Conservation (phyloP, 2,797 vertebrate species). For the Rhincodon typus region DNA sequence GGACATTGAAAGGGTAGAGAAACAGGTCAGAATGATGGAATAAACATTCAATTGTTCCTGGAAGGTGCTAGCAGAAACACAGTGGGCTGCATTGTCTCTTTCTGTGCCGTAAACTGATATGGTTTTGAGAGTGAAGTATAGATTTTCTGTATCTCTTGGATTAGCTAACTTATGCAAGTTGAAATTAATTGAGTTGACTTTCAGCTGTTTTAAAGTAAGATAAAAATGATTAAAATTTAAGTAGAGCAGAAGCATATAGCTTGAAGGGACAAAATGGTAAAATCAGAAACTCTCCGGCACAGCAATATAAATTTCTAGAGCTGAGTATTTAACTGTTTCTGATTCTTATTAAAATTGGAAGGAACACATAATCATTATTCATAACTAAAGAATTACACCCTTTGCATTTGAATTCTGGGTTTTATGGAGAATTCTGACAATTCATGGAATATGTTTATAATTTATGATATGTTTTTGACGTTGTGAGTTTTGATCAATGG, state of each 20-base stretch:
- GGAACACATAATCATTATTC: not conserved
- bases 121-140: not conserved
- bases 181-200: constrained; percentile 13
- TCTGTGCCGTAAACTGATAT: not conserved
- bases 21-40: not conserved
- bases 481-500: not conserved
- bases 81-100: not conserved
- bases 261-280: not conserved
- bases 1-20: not conserved
- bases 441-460: not conserved
- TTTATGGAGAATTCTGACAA: not conserved
- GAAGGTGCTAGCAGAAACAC: not conserved
- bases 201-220: not conserved
- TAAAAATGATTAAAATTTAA: not conserved
- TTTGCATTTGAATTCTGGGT: not conserved
- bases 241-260: not conserved
- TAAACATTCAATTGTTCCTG: not conserved
- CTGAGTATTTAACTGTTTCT: not conserved
- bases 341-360: not conserved
- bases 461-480: not conserved
- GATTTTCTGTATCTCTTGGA: not conserved
- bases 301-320: not conserved
- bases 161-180: not conserved
- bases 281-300: not conserved
- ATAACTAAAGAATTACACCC: not conserved